phyloP scores from a whole-genome alignment of 2,113 vertebrate genomes.

The Oxygymnocypris stewartii region DNA sequence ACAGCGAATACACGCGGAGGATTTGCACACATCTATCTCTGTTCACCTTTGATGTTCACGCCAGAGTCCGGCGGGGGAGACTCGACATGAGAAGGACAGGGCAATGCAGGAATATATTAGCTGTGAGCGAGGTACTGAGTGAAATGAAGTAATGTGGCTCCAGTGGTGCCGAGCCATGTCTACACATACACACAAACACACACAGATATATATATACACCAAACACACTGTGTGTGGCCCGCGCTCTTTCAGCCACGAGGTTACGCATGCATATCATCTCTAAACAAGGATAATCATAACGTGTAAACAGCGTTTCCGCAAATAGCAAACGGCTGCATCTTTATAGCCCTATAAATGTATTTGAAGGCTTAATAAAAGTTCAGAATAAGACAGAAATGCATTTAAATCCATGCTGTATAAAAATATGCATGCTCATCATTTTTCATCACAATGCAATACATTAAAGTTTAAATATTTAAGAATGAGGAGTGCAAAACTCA shows the following conservation, averaged over 20 bases:
- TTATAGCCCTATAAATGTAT: constrained; percentile 5
- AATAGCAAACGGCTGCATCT: neutral
- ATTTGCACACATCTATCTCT: constrained; percentile 40
- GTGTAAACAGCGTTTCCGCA: neutral
- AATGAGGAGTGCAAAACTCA: neutral
- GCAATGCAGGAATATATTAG: neutral
- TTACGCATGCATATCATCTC: neutral
- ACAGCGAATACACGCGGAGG: no score
- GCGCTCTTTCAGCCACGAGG: neutral
- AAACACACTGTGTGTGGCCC: neutral
- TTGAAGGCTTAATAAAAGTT: neutral
- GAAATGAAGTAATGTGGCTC: neutral
- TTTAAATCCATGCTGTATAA: neutral
- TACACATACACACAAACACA: constrained; percentile 13
- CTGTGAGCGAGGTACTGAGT: neutral
- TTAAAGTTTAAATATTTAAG: no score
- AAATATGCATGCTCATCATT: neutral
- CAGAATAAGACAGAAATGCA: neutral
- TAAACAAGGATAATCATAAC: constrained; percentile 12
- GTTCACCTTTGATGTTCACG: constrained; percentile 34
- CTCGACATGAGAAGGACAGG: neutral
- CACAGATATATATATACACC: constrained; percentile 13
- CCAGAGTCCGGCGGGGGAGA: neutral
- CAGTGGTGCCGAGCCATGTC: neutral
- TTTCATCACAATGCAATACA: neutral